These are phyloP conservation scores for Sminthurinus signatus DNA, from an alignment of 1,140 invertebrate species.

Conservation along the genomic window DNA sequence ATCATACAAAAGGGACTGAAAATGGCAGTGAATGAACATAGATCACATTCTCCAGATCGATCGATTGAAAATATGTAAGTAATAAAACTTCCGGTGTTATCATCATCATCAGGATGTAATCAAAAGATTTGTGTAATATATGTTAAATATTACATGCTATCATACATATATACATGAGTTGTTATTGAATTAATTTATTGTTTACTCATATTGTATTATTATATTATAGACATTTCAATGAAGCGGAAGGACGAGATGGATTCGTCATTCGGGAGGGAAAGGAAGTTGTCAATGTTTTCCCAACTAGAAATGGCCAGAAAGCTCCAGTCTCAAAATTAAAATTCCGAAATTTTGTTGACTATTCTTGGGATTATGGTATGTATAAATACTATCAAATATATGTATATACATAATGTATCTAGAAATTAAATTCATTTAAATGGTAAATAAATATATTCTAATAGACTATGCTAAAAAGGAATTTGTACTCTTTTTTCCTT, in stretches of 20 bases:
- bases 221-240: slow-evolving; percentile 32
- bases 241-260: slow-evolving; percentile 27
- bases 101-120: too few relatives aligned
- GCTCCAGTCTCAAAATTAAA: slow-evolving; percentile 72
- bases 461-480: too few relatives aligned
- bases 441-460: too few relatives aligned
- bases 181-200: background rate
- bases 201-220: slow-evolving; percentile 3
- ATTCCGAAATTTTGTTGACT: slow-evolving; percentile 83
- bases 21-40: background rate
- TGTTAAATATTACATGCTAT: background rate
- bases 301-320: slow-evolving; percentile 13
- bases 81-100: background rate
- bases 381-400: too few relatives aligned
- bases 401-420: background rate
- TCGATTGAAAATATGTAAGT: slow-evolving; percentile 21
- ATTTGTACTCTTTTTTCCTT: too few relatives aligned
- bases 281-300: slow-evolving; percentile 18
- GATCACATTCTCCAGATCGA: slow-evolving; percentile 11
- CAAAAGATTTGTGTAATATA: background rate
- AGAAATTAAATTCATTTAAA: background rate
- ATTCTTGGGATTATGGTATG: slow-evolving; percentile 82
- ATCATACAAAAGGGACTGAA: background rate
- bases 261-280: slow-evolving; percentile 24
- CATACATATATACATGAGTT: background rate